Percentiles rank a stretch among this genome's conserved stretches.
Conservation (phyloP, 2,888 invertebrate genomes). For the Liodrosophila aerea region DNA sequence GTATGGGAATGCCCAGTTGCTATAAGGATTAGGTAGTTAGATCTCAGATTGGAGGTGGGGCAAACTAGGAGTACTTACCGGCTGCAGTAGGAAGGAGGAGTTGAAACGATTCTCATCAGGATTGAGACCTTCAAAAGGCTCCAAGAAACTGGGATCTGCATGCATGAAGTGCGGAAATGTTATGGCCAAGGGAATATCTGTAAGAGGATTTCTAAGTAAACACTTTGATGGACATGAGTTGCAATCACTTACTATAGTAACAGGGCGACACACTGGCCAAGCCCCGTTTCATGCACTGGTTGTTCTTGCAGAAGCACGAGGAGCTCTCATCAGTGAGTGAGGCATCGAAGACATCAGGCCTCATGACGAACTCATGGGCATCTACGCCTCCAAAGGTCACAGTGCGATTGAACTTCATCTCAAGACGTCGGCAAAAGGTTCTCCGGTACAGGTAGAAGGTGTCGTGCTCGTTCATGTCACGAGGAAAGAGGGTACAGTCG, state of each 20-base stretch:
- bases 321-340: constrained; percentile 84
- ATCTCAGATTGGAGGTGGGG: no score
- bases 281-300: constrained; percentile 85
- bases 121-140: constrained; percentile 85
- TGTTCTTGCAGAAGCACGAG: constrained; percentile 85
- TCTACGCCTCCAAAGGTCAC: constrained; percentile 83
- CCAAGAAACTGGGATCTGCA: constrained; percentile 84
- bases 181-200: constrained; percentile 89
- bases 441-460: constrained; percentile 87
- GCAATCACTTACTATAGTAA: constrained; percentile 86
- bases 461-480: constrained; percentile 84
- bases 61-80: constrained; percentile 83
- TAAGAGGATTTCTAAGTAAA: no score
- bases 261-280: constrained; percentile 88
- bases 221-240: no score
- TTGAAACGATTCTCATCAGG: constrained; percentile 84
- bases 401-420: constrained; percentile 83
- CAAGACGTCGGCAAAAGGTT: constrained; percentile 89
- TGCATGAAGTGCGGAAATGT: constrained; percentile 89
- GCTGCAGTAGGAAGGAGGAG: constrained; percentile 87
- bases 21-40: constrained; percentile 74
- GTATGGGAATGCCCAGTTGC: constrained; percentile 87
- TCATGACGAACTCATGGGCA: constrained; percentile 85
- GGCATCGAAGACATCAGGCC: constrained; percentile 85
- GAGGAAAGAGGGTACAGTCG: constrained; percentile 89